phyloP scores from a whole-genome alignment of 2,113 vertebrate species.

The Notarius lentiginosus region DNA sequence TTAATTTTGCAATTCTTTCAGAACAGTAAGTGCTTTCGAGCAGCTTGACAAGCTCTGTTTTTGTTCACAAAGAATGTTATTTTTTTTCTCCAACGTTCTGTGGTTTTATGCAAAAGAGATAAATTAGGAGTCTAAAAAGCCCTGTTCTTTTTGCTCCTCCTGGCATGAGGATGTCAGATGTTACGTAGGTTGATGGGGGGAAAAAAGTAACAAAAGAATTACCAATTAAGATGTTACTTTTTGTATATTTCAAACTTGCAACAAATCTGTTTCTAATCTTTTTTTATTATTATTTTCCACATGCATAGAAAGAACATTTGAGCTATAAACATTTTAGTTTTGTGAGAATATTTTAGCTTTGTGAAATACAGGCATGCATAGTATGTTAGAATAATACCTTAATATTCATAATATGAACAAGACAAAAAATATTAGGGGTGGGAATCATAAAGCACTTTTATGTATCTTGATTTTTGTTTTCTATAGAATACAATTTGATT shows the following conservation, averaged over 20 bases:
- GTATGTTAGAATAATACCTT: background rate
- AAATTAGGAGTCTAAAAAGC: conserved; percentile 46
- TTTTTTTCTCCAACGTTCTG: conserved; percentile 5
- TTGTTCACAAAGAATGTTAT: conserved; percentile 33
- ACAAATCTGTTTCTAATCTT: conserved; percentile 28
- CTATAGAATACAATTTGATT: background rate
- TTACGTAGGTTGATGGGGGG: conserved; percentile 24
- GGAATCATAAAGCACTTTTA: background rate
- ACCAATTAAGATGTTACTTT: conserved; percentile 35
- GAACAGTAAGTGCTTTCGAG: conserved; percentile 28
- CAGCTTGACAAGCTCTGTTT: conserved; percentile 31
- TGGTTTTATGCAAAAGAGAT: conserved; percentile 40
- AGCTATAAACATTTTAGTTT: no score
- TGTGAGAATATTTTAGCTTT: background rate
- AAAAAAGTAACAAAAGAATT: conserved; percentile 36
- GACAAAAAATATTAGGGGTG: background rate
- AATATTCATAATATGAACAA: background rate
- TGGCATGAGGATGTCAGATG: conserved; percentile 36
- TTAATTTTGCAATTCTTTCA: conserved; percentile 41
- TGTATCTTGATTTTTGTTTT: background rate
- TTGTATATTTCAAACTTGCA: conserved; percentile 35
- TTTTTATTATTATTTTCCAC: background rate
- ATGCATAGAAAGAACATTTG: background rate
- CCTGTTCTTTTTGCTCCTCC: conserved; percentile 16
- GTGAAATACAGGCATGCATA: background rate